Percentiles rank a stretch among this genome's conserved stretches.
Conservation (phyloP, 2,113 vertebrate species). For the Charadrius vociferus region DNA sequence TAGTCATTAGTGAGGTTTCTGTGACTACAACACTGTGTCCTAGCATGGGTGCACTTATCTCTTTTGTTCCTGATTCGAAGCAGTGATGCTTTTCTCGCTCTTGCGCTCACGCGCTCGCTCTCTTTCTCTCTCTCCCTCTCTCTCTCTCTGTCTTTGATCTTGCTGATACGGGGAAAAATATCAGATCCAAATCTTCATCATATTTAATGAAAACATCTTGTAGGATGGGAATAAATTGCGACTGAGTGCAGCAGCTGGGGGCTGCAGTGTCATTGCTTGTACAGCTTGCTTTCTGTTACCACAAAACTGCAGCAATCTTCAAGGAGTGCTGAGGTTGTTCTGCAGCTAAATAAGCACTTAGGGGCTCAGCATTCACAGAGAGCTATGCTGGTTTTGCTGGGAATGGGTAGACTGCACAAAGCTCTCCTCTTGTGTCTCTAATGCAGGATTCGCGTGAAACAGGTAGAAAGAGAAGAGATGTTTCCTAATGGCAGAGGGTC, state of each 20-base stretch:
- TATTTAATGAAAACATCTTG: conserved; percentile 39
- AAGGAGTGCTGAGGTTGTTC: neutral
- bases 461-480: neutral
- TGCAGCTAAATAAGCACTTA: neutral
- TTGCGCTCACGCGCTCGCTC: neutral
- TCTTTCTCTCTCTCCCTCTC: neutral
- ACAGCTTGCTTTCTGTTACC: neutral
- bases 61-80: conserved; percentile 66
- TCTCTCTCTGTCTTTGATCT: conserved; percentile 22
- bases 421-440: neutral
- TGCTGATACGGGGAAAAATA: conserved; percentile 40
- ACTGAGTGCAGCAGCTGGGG: neutral
- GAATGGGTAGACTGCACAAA: neutral
- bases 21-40: conserved; percentile 28
- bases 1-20: conserved; percentile 53
- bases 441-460: neutral
- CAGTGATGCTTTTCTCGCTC: neutral
- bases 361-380: neutral
- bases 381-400: neutral
- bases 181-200: conserved; percentile 17
- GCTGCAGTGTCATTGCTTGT: neutral
- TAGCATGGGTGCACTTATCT: conserved; percentile 27
- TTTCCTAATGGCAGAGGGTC: neutral
- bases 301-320: neutral
- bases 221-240: conserved; percentile 12